These are phyloP conservation scores for Buphagus erythrorhynchus DNA, from an alignment of 2,797 vertebrate genomes.

Conservation along the genomic window DNA sequence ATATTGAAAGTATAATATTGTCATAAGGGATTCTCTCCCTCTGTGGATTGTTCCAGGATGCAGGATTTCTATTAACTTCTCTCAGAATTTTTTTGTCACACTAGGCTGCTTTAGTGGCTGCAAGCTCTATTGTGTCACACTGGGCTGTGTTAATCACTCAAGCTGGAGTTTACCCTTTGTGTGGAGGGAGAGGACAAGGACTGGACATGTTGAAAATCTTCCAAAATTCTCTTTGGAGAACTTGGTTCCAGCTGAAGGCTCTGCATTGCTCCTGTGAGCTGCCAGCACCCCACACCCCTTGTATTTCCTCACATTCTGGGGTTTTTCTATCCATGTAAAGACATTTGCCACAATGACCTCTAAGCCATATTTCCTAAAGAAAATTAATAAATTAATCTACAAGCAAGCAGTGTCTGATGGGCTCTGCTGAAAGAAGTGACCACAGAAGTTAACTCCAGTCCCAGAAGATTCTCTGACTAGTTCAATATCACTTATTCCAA, in stretches of 20 bases:
- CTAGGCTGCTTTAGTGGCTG: slow-evolving; percentile 14
- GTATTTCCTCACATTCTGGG: background rate
- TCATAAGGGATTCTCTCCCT: slow-evolving; percentile 34
- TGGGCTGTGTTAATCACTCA: background rate
- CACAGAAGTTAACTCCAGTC: background rate
- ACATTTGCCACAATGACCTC: background rate
- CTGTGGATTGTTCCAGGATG: background rate
- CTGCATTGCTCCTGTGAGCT: background rate
- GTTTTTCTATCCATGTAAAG: accelerated
- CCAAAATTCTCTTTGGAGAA: background rate
- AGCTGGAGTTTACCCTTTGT: background rate
- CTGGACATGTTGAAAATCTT: background rate
- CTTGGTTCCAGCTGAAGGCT: background rate
- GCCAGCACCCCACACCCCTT: background rate
- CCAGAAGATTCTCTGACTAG: background rate
- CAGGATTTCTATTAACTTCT: slow-evolving; percentile 16
- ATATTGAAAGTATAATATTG: slow-evolving; percentile 59
- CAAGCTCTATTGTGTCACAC: background rate
- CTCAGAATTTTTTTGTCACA: background rate
- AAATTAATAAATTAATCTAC: background rate
- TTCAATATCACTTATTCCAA: background rate
- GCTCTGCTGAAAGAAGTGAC: background rate
- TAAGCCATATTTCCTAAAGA: background rate
- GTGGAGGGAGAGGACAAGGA: background rate
- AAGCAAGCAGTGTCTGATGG: background rate